These are phyloP conservation scores for Melanostoma mellinum DNA, from an alignment of 2,888 invertebrate species.

Conservation along the genomic window DNA sequence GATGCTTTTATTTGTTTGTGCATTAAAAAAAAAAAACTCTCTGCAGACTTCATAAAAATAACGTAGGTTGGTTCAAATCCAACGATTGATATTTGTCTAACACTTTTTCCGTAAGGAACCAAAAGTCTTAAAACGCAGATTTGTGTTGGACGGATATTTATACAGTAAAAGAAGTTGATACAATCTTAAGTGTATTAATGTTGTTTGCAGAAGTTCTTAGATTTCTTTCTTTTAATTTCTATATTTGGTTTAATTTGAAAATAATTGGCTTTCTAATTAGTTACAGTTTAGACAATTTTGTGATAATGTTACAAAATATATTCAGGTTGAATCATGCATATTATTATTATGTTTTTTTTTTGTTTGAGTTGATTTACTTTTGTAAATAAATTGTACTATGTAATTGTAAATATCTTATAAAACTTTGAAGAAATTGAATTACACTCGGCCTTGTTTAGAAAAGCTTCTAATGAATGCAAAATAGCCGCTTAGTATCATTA, in stretches of 20 bases:
- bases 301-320: conserved; percentile 70
- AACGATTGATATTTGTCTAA: conserved; percentile 15
- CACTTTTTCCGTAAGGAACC: background rate
- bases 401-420: background rate
- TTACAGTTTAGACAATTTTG: conserved; percentile 68
- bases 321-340: conserved; percentile 74
- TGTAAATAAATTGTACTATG: conserved; percentile 38
- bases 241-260: conserved; percentile 65
- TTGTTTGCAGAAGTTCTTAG: conserved; percentile 70
- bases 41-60: conserved; percentile 60
- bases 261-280: conserved; percentile 69
- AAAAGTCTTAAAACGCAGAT: conserved; percentile 39
- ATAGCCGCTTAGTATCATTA: conserved; percentile 7
- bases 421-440: background rate
- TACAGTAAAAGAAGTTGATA: background rate
- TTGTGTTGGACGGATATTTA: conserved; percentile 22
- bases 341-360: conserved; percentile 2
- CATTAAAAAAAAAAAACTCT: conserved; percentile 41
- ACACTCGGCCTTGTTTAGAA: conserved; percentile 20
- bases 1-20: conserved; percentile 62
- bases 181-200: conserved; percentile 41
- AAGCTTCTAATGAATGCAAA: conserved; percentile 39
- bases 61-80: background rate
- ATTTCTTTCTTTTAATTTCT: conserved; percentile 46
- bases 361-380: conserved; percentile 10